Conservation (phyloP, 37 sponge, comb jelly and placozoan species). For the Agelas oroides region DNA sequence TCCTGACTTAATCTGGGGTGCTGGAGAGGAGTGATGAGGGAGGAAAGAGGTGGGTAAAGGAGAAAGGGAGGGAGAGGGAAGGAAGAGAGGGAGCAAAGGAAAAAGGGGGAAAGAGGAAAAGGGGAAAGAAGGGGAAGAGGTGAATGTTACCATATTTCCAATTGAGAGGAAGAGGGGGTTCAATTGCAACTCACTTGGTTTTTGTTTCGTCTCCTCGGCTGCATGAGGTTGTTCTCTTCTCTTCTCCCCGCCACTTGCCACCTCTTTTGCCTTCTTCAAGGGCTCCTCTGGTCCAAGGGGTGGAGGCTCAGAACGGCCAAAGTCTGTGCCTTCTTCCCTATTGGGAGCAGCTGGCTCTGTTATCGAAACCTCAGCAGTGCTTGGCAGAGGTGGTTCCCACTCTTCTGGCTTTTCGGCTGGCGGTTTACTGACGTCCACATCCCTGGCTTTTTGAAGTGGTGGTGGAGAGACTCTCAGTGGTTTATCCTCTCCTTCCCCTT, state of each 20-base stretch:
- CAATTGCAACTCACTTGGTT: not conserved
- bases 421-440: not conserved
- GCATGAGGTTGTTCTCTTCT: not conserved
- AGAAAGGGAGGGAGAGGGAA: not conserved
- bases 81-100: not conserved
- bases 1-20: conserved; percentile 16
- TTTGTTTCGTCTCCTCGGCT: not conserved
- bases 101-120: not conserved
- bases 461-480: not conserved
- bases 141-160: no score
- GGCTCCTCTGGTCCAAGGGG: not conserved
- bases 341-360: not conserved
- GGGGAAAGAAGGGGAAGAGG: no score
- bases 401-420: no score
- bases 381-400: no score
- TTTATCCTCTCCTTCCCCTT: conserved; percentile 33
- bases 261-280: not conserved
- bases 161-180: no score
- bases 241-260: no score
- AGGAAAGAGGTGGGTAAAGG: not conserved
- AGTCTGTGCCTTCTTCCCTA: conserved; percentile 33
- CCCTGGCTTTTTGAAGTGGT: not conserved
- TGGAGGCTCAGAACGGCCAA: not conserved
- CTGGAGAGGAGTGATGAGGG: not conserved
- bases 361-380: no score